Base-by-base conservation (phyloP, 2,888 invertebrate species). In the Acleris emargana region DNA sequence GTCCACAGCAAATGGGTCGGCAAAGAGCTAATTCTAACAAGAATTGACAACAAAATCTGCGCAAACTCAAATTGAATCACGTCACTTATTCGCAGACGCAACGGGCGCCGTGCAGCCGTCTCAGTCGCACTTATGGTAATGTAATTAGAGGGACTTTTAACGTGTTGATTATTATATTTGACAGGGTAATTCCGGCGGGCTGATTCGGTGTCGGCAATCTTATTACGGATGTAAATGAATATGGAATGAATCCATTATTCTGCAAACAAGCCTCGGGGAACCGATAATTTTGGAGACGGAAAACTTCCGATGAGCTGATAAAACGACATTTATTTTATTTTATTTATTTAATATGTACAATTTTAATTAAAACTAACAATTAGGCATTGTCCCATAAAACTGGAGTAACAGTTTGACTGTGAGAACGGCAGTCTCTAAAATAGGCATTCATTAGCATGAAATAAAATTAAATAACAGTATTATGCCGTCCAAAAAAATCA, bases 181-280 rank as follows among this genome's bases (percentile, higher is more conserved):
- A 91, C 91, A 86, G 86, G 82, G 81, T 87, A 87, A 89, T 89
- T 89, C 81, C 74, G 79, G 77, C 80, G 81, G 80, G 79, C 79
- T 80, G 88, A 78, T 84, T 78, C 79, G 82, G 86, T 86, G 86
- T 83, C 76, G 80, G 79, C 87, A 79, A 88, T 89, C 91, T 91
- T 85, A 88, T 91, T 91, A 91, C 78, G 77, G 82, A 88, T 91
- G 91, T 87, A 91, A 92, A 92, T 91, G 89, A 91, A 89, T 90
- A 88, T 88, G 87, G 89, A 91, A 91, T 91, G 90, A 92, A 90
- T 89, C 90, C 89, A 92, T 91, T 92, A 91, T 88, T 87, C 87
- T 83, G 77, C 88, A 90, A 92, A 91, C 89, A 91, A 87, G 84
- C 77, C 78, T 72, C 78, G 79, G 80, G 78, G 79, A 82, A 84